These are phyloP conservation scores for Orchesella flavescens DNA, from an alignment of 2,888 invertebrate species.

Conservation along the genomic window DNA sequence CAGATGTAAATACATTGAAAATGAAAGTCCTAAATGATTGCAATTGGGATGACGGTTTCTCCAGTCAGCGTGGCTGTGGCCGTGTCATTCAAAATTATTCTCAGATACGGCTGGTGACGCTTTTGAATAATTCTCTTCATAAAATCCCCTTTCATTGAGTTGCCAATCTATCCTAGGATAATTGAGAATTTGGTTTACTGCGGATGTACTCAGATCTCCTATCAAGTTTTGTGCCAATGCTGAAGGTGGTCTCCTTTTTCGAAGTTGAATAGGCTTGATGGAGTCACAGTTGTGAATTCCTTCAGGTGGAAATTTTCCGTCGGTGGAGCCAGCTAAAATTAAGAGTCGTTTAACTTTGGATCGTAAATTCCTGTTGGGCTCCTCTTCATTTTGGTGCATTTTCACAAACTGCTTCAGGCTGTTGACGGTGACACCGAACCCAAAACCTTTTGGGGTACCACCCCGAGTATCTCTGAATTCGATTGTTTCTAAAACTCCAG, in stretches of 20 bases:
- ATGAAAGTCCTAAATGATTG: too few species aligned
- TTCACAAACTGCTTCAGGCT: constrained; percentile 6
- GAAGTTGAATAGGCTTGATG: background rate
- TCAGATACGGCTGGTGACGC: too few species aligned
- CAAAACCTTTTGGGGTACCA: constrained; percentile 38
- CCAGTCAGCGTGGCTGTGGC: too few species aligned
- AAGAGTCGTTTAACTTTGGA: background rate
- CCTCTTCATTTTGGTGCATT: too few species aligned
- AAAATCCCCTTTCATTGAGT: constrained; percentile 28
- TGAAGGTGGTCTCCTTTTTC: background rate
- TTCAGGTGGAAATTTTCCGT: constrained; percentile 19
- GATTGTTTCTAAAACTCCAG: background rate
- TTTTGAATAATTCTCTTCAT: too few species aligned
- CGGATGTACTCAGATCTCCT: background rate
- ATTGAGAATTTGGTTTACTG: background rate
- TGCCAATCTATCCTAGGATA: constrained; percentile 23
- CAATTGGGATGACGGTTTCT: too few species aligned
- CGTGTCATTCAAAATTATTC: too few species aligned
- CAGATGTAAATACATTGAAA: too few species aligned
- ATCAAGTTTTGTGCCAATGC: background rate
- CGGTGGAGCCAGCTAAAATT: constrained; percentile 26
- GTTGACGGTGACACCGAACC: constrained; percentile 20
- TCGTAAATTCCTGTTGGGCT: background rate
- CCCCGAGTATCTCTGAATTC: constrained; percentile 28
- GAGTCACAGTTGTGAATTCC: constrained; percentile 23